Base-by-base conservation (phyloP, 2,888 invertebrate species). In the Thumatha senex region DNA sequence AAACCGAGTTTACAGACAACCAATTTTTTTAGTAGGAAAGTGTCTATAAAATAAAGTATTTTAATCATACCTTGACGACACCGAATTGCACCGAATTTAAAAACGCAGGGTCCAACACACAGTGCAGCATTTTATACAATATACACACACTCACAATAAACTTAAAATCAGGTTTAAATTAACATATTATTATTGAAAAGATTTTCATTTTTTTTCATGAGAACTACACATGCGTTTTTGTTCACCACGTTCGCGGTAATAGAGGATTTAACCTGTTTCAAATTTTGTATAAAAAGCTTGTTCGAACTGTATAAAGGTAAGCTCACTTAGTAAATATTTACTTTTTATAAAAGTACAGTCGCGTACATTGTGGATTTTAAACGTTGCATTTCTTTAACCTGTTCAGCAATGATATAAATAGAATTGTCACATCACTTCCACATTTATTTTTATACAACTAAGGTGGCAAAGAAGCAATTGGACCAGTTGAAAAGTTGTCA, bases 311-410 rank as follows among this genome's bases (percentile, higher is more conserved):
- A 46, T 52, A 74, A 68, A 75, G 70, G 74, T 70, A 67, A 68
- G 71, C 64, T 55, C 58, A 61, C 62, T 61, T 63, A 65, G 58
- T 65, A 75, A 74, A 77, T 74, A 71, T 77, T 77, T 76, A 77
- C 69, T 61, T 74, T 72, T 62, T 55, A 62, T 62, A 62, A 51
- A 55, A 48, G 62, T 66, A 66, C 66, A 65, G 69, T 44, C 53
- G 35, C 45, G 24, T 9, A 14, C 50, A 56, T 56, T 42, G 52
- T 56, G 58, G 3, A 5, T 5, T 40, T 10, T 29, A 0, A n/a
- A 9, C n/a, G 2, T 5, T 12, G 4, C 3, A 34, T 2, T 34
- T n/a, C 1, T 10, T 11, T 33, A 11, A 3, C 7, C 31, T 8
- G 2, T 10, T 10, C 31, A 31, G 33, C 9, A 9, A n/a, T 11